Evolutionary conservation across 2,113 vertebrate genomes (phyloP).

Genomic region (Paradoxurus hermaphroditus): DNA sequence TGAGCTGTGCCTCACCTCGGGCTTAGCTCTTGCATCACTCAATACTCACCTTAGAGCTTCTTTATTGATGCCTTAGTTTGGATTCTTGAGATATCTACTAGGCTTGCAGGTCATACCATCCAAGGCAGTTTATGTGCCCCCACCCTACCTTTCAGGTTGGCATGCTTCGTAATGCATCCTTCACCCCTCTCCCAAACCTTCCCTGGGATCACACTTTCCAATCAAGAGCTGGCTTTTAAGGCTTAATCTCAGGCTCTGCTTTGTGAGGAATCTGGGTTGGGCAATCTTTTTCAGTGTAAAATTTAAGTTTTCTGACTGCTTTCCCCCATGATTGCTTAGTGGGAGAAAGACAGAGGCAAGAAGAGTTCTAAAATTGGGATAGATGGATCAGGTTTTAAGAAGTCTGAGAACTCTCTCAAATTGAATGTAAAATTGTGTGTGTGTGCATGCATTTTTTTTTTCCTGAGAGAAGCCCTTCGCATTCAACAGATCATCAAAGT

Average conservation of each 20-base stretch:
- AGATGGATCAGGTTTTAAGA: neutral
- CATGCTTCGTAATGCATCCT: neutral
- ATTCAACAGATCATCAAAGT: neutral
- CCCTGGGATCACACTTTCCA: neutral
- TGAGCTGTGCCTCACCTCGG: neutral
- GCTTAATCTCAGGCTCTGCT: neutral
- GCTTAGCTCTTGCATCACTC: neutral
- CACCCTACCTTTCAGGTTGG: neutral
- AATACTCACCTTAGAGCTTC: neutral
- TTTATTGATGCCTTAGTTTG: neutral
- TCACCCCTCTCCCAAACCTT: neutral
- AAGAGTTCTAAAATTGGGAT: neutral
- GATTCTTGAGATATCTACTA: neutral
- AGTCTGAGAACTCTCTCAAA: neutral
- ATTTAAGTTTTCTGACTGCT: neutral
- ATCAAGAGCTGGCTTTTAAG: neutral
- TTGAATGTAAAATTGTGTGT: neutral
- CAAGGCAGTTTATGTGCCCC: neutral
- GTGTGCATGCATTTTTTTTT: neutral
- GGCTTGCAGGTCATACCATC: neutral
- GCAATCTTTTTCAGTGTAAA: neutral
- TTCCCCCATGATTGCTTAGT: neutral
- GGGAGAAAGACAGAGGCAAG: neutral
- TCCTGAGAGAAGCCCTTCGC: neutral
- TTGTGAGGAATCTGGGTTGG: neutral